Evolutionary conservation across 2,888 invertebrate genomes (phyloP).

Genomic region (Psylliodes chrysocephalus): DNA sequence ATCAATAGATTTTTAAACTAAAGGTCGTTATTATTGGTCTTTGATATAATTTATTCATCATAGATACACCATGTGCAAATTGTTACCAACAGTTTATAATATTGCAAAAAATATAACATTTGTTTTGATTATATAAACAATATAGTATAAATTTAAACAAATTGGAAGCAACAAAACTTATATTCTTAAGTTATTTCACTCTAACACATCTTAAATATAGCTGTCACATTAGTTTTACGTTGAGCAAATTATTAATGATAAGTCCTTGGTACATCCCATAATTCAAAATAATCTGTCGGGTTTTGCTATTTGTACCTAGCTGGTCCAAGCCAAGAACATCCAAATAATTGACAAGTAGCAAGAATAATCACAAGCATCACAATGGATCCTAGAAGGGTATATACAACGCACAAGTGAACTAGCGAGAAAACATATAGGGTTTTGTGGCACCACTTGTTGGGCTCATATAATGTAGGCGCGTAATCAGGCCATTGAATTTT

Average conservation of each 20-base stretch:
- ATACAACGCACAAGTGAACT: conserved; percentile 77
- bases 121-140: conserved; percentile 22
- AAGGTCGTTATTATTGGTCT: background rate
- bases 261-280: conserved; percentile 61
- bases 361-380: conserved; percentile 71
- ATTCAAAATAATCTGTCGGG: conserved; percentile 59
- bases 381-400: conserved; percentile 70
- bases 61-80: conserved; percentile 16
- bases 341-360: conserved; percentile 76
- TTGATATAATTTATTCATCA: conserved; percentile 18
- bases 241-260: conserved; percentile 53
- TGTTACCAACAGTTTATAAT: conserved; percentile 14
- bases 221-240: conserved; percentile 14
- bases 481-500: conserved; percentile 82
- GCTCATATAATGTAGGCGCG: conserved; percentile 76
- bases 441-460: conserved; percentile 82
- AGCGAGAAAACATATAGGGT: conserved; percentile 82
- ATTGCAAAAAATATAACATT: conserved; percentile 24
- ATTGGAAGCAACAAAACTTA: conserved; percentile 38
- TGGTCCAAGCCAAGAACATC: conserved; percentile 76
- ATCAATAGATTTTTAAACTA: too few species aligned
- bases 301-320: conserved; percentile 73
- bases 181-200: conserved; percentile 6
- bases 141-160: conserved; percentile 20
- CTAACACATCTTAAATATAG: conserved; percentile 13